phyloP scores from a whole-genome alignment of 2,113 vertebrate genomes.

The Larimichthys polyactis region DNA sequence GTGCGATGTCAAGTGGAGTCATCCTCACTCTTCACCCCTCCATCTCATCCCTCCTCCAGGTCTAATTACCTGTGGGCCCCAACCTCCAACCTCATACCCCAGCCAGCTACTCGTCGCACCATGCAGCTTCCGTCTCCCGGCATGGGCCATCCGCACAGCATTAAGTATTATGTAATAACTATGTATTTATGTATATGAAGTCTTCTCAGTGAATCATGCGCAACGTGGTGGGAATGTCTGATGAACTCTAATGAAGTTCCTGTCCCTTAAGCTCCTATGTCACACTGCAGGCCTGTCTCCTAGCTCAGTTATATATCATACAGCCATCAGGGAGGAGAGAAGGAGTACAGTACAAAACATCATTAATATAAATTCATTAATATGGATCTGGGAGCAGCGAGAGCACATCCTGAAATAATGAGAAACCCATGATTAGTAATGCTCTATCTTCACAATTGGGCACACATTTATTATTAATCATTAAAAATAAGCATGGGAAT shows the following conservation, averaged over 20 bases:
- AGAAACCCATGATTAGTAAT: conserved; percentile 64
- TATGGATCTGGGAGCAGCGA: conserved; percentile 62
- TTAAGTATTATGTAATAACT: conserved; percentile 45
- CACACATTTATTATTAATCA: conserved; percentile 64
- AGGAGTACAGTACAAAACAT: conserved; percentile 56
- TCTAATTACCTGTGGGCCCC: conserved; percentile 10
- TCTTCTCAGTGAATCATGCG: conserved; percentile 41
- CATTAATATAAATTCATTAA: conserved; percentile 77
- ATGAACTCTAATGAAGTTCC: conserved; percentile 44
- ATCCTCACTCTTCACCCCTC: conserved; percentile 13
- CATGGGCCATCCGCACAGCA: conserved; percentile 1
- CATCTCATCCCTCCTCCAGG: background rate
- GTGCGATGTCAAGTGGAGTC: conserved; percentile 39
- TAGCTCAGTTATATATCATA: conserved; percentile 56
- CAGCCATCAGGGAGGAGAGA: conserved; percentile 55
- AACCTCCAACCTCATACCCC: conserved; percentile 36
- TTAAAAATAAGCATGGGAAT: conserved; percentile 30
- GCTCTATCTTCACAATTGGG: conserved; percentile 40
- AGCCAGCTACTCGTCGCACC: conserved; percentile 7
- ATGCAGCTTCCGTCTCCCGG: conserved; percentile 11
- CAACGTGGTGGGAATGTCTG: conserved; percentile 37
- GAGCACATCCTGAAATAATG: conserved; percentile 69
- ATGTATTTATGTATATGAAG: conserved; percentile 63
- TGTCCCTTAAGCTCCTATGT: conserved; percentile 50
- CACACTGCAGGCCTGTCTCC: conserved; percentile 30